Evolutionary conservation across 2,888 invertebrate species (phyloP), one percentile per base, ranked within the genome.

Genomic region (Synanthedon myopaeformis): DNA sequence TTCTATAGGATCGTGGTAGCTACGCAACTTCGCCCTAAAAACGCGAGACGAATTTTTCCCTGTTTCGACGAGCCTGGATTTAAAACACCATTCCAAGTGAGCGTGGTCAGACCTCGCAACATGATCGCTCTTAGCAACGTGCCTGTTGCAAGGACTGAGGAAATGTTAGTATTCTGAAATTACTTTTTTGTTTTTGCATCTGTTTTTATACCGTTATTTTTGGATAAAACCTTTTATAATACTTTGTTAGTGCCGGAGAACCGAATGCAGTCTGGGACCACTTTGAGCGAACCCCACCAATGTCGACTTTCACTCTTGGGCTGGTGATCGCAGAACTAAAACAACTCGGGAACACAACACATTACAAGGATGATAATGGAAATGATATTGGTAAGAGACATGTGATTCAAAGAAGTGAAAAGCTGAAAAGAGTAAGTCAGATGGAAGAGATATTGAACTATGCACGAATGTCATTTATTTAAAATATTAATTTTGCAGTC

Each of bases 51-150:
- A 17, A 85, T 94, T 61, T 95, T 95, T 70, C 95, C 95, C 0
- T 95, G 95, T 65, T 94, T 94, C 71, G 94, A 95, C 69, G 93
- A 94, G 65, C 94, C 94, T 0, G 90, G 89, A 0, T 92, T 91
- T 67, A 95, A 94, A 79, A 92, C 92, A 0, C 91, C 92, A 0
- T 92, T 93, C 64, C 88, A 90, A 42, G 71, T 91, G 51, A 92
- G 84, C 61, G 89, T 91, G 41, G 90, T 91, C 0, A 83, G 92
- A 5, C 91, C 91, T 0, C 84, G 83, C 52, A 78, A 76, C 42
- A 89, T 91, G 89, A 76, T 76, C 17, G 90, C 91, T 0, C 68
- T 92, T 10, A 91, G 93, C 54, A 94, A 93, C 63, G 92, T 90
- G 62, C 90, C 90, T 0, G 68, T 92, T 0, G 79, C 79, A 6